Percentiles rank a stretch among this genome's conserved stretches.
Evolutionary conservation across 2,888 invertebrate genomes (phyloP).

Genomic region (Horisme vitalbata): DNA sequence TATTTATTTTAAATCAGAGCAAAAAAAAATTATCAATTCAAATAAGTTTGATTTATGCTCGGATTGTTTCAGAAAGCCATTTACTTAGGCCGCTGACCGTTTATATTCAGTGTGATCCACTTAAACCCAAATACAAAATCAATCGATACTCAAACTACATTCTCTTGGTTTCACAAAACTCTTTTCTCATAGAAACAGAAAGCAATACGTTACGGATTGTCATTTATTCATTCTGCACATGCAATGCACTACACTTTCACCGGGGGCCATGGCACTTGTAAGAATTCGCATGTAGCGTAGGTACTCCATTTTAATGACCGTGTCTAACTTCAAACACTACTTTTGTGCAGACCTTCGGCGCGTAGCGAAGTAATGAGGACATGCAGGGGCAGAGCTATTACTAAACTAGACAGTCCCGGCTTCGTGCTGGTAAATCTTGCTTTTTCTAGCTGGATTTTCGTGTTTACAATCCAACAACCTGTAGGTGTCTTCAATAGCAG

Average conservation of each 20-base stretch:
- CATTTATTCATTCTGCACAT: slow-evolving; percentile 31
- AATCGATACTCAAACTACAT: no score
- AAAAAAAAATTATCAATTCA: no score
- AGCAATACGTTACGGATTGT: slow-evolving; percentile 17
- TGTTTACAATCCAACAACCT: no score
- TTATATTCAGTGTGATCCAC: no score
- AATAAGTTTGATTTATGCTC: no score
- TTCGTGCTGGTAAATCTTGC: background rate
- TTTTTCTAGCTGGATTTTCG: no score
- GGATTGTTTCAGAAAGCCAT: no score
- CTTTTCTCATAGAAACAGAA: slow-evolving; percentile 13
- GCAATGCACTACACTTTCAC: slow-evolving; percentile 29
- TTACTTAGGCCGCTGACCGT: no score
- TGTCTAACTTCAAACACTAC: slow-evolving; percentile 16
- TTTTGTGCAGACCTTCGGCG: slow-evolving; percentile 5
- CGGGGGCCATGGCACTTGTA: slow-evolving; percentile 17
- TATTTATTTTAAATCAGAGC: no score
- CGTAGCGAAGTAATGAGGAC: slow-evolving; percentile 11
- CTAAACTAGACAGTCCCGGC: background rate
- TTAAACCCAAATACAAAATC: no score
- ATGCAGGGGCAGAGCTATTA: background rate
- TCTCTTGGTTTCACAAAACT: no score
- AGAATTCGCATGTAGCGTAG: slow-evolving; percentile 14
- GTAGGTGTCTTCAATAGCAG: no score
- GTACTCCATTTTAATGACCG: slow-evolving; percentile 25